These are phyloP conservation scores for Parazoanthus swiftii DNA, from an alignment of 92 coral and sea anemone species.

Conservation along the genomic window DNA sequence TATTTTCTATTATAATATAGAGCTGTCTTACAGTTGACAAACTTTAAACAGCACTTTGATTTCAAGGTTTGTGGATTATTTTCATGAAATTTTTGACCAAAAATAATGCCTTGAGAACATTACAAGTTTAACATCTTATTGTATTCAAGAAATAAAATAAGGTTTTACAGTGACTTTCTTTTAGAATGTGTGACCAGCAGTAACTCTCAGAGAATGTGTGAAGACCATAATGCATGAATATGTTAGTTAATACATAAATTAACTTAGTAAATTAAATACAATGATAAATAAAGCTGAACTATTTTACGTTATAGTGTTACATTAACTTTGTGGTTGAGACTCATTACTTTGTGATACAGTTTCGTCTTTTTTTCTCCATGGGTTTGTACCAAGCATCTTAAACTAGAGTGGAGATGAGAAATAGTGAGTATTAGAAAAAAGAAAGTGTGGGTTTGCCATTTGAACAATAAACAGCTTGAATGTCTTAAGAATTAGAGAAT, in stretches of 20 bases:
- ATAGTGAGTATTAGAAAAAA: slow-evolving; percentile 4
- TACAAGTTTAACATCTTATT: too few relatives aligned
- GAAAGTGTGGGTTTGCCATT: slow-evolving; percentile 15
- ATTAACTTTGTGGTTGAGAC: slow-evolving; percentile 36
- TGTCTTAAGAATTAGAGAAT: too few relatives aligned
- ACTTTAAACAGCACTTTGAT: too few relatives aligned
- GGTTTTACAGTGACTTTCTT: too few relatives aligned
- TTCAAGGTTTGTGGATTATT: too few relatives aligned
- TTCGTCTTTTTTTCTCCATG: slow-evolving; percentile 53
- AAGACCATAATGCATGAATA: neutral
- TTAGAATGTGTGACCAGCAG: neutral
- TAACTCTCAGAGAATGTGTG: neutral
- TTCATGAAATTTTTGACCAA: neutral
- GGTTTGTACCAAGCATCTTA: slow-evolving; percentile 89
- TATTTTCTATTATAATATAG: too few relatives aligned
- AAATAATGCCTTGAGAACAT: neutral
- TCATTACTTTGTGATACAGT: slow-evolving; percentile 41
- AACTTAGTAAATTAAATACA: neutral
- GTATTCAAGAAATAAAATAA: neutral
- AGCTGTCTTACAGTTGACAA: too few relatives aligned
- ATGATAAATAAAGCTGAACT: neutral
- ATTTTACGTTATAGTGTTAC: slow-evolving; percentile 48
- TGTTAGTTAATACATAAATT: neutral
- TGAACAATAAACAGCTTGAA: slow-evolving; percentile 9
- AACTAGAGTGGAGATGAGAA: slow-evolving; percentile 64